A percentile compares a stretch with the other conserved stretches of the same genome.
Evolutionary conservation across 2,888 invertebrate species (phyloP).

Genomic region (Andrena flavipes): DNA sequence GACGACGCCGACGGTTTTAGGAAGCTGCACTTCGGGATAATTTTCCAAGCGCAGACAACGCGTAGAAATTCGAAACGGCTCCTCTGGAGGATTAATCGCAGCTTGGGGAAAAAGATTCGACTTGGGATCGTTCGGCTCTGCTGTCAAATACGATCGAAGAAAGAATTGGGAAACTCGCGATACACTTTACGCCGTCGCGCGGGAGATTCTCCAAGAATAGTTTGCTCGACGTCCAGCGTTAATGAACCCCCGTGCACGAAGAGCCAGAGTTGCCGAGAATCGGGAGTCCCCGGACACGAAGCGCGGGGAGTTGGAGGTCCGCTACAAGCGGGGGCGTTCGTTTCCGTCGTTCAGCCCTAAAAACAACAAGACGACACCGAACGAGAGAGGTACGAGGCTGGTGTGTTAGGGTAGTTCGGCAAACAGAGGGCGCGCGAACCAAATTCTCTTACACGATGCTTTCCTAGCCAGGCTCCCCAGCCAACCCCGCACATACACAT

Average conservation of each 20-base stretch:
- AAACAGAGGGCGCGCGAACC: constrained; percentile 28
- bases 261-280: neutral
- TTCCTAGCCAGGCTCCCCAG: constrained; percentile 41
- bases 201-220: too few species aligned
- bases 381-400: neutral
- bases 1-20: too few species aligned
- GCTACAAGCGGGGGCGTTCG: neutral
- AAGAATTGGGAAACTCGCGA: too few species aligned
- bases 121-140: too few species aligned
- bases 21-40: too few species aligned
- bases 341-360: constrained; percentile 9
- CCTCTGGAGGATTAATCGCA: neutral
- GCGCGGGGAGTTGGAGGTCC: neutral
- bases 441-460: constrained; percentile 40
- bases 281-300: neutral
- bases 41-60: too few species aligned
- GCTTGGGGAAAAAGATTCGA: neutral
- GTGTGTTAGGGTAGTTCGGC: constrained; percentile 13
- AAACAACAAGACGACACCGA: constrained; percentile 30
- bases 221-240: too few species aligned
- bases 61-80: too few species aligned
- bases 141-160: too few species aligned
- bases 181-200: too few species aligned
- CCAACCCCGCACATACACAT: constrained; percentile 60
- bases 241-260: neutral